Base-by-base conservation (phyloP, 1,140 invertebrate genomes). In the Drosophila mojavensis region DNA sequence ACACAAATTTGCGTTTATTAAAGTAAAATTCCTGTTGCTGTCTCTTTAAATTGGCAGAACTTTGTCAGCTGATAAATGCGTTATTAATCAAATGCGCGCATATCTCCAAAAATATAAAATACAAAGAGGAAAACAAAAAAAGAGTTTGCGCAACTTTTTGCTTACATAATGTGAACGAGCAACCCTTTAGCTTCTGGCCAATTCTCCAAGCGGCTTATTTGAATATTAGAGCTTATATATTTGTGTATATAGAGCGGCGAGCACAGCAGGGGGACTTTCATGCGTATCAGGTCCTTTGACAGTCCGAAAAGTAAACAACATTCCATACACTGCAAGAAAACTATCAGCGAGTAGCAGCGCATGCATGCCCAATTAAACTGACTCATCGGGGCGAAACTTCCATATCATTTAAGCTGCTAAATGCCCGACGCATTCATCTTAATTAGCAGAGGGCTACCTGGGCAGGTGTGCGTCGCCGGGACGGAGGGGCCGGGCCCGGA, bases 361-460 rank as follows among this genome's bases (percentile, higher is more conserved):
- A 17, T 55, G 45, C 55, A 39, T 33, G 17, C 50, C 36, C 51
- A 65, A 58, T 50, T 61, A 48, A 72, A 65, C 36, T 45, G 30
- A 55, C 82, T 71, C 74, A 61, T 78, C 71, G 63, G 66, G 62
- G 53, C 17, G 15, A 60, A 79, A 72, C 69, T 88, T 89, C 77
- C 83, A 79, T 77, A 71, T 78, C 83, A 88, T 89, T 88, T 88
- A 88, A 79, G 77, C 73, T 72, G 83, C 56, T 88, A 88, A 88
- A 88, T 69, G 84, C 62, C 39, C 83, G 63, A 83, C 79, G 83
- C 83, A 88, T 88, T 80, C 84, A 89, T 88, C 83, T 88, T 88
- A 88, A 88, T 88, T 88, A 88, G 81, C 73, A 58, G 47, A 20
- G 30, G 53, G 41, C 20, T 15, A 5, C 5, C 11, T 47, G 3